Percentiles rank a stretch among this genome's conserved stretches.
Conservation (phyloP, 1,140 invertebrate species). For the Lepidotrigona ventralis region DNA sequence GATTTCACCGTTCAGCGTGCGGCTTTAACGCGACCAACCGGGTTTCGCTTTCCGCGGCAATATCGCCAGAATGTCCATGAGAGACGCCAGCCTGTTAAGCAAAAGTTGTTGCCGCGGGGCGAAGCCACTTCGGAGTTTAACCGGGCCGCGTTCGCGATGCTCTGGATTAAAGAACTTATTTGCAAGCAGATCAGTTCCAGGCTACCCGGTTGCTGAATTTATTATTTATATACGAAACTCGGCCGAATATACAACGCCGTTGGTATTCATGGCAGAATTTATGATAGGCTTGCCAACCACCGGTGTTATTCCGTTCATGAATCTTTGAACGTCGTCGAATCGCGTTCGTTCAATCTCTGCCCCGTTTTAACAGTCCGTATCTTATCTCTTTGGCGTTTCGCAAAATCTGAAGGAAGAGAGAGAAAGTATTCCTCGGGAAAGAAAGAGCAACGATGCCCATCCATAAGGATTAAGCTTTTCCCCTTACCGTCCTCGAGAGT, state of each 20-base stretch:
- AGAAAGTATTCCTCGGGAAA: background rate
- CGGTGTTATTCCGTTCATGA: constrained; percentile 62
- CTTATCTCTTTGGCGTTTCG: too few species aligned
- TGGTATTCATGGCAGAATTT: constrained; percentile 59
- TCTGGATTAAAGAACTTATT: constrained; percentile 65
- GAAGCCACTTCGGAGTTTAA: constrained; percentile 57
- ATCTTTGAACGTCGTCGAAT: constrained; percentile 51
- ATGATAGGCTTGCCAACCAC: constrained; percentile 45
- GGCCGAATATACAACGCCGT: constrained; percentile 32
- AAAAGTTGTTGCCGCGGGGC: constrained; percentile 39
- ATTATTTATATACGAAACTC: constrained; percentile 62
- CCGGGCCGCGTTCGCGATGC: constrained; percentile 19
- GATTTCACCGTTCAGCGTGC: background rate
- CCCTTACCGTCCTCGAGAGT: constrained; percentile 93
- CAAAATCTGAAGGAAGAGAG: background rate
- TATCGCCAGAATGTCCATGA: background rate
- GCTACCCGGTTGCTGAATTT: constrained; percentile 52
- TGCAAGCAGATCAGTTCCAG: constrained; percentile 51
- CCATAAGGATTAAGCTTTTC: background rate
- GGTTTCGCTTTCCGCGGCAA: constrained; percentile 11
- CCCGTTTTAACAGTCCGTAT: background rate
- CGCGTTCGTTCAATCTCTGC: constrained; percentile 18
- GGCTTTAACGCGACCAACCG: background rate
- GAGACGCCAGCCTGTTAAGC: background rate
- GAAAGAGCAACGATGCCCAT: background rate